Base-by-base conservation (phyloP, 1,140 invertebrate species). In the Trichogramma pretiosum region DNA sequence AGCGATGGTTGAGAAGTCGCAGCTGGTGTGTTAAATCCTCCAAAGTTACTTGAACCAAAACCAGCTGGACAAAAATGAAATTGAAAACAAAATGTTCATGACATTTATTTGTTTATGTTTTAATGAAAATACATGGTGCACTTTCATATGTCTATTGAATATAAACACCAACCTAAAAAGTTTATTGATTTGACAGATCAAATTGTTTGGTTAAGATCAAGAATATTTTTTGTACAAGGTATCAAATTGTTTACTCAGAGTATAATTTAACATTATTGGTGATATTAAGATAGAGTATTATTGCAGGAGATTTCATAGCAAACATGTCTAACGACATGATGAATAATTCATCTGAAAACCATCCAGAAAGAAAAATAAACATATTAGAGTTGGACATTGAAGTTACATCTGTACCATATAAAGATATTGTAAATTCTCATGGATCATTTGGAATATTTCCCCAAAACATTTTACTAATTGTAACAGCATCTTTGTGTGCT, bases 11-110 rank as follows among this genome's bases (percentile, higher is more conserved):
- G 50, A 11, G 58, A 45, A n/a, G 58, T 61, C 18, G 59, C 65
- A 23, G 58, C 58, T 13, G 65, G 63, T 26, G 64, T 57, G 18
- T 56, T 61, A 48, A 72, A 70, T 5, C 5, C n/a, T 26, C 58
- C 60, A 23, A 68, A 72, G 7, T 61, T 60, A 5, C 58, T 50
- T 13, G 61, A 58, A 16, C 62, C 65, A 50, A 70, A 70, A 32
- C 61, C 63, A 46, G 58, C 51, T 53, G 13, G 26, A 36, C 36
- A 28, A 46, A 28, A 28, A 7, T 28, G 24, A 7, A 28, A 28
- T 28, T 28, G 5, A 7, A 28, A 11, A 28, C 18, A 36, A 21
- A 23, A 8, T 34, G 36, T 30, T 22, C 14, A 19, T 58, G 59
- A 43, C 9, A 44, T 26, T 60, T 54, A 45, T 58, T 59, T 19